Evolutionary conservation across 2,888 invertebrate genomes (phyloP).

Genomic region (Ophioninae sp.): DNA sequence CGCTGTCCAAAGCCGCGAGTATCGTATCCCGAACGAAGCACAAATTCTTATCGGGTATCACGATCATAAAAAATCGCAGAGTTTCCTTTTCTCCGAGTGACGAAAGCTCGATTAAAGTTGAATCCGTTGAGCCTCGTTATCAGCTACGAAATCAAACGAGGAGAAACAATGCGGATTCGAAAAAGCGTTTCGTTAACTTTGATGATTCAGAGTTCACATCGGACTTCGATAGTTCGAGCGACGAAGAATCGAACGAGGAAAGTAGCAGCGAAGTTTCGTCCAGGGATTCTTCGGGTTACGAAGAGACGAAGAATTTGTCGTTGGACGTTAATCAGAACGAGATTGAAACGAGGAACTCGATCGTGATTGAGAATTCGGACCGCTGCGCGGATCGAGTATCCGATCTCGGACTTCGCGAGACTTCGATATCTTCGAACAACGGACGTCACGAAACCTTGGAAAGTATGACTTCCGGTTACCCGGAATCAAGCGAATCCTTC

Average conservation of each 20-base stretch:
- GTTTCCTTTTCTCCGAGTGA: background rate
- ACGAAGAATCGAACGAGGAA: background rate
- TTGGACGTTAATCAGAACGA: background rate
- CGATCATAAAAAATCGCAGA: background rate
- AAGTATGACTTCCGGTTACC: background rate
- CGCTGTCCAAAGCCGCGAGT: constrained; percentile 47
- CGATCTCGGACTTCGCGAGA: background rate
- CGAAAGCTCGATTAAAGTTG: background rate
- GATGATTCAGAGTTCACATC: background rate
- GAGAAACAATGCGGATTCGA: background rate
- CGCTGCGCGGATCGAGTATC: background rate
- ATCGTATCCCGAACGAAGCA: constrained; percentile 60
- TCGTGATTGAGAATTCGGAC: background rate
- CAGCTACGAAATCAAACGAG: constrained; percentile 22
- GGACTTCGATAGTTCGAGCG: background rate
- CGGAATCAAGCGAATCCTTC: constrained; percentile 34
- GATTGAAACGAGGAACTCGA: background rate
- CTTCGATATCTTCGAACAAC: background rate
- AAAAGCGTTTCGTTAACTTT: background rate
- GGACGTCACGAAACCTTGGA: background rate
- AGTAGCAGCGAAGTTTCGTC: background rate
- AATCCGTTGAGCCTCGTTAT: background rate
- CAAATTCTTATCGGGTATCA: constrained; percentile 50
- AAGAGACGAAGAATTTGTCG: constrained; percentile 7
- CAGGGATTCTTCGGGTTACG: constrained; percentile 16